phyloP scores from a whole-genome alignment of 2,113 vertebrate genomes.

The Mobula birostris region DNA sequence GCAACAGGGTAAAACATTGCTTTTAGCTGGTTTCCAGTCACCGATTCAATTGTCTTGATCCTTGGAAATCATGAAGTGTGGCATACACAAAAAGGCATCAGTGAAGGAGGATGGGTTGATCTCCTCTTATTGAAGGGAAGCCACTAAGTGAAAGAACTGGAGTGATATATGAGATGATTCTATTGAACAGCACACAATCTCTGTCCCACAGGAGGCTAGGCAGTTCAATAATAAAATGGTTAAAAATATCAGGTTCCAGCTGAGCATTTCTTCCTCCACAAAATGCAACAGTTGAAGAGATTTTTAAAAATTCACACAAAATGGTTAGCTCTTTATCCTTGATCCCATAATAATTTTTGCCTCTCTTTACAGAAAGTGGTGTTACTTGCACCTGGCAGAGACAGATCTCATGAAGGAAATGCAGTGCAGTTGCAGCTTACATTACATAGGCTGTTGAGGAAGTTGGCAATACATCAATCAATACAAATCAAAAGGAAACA shows the following conservation, averaged over 20 bases:
- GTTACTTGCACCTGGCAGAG: too few species aligned
- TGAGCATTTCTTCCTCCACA: not conserved
- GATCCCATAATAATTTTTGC: too few species aligned
- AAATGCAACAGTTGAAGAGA: not conserved
- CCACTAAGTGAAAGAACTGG: not conserved
- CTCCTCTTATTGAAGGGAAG: constrained; percentile 2
- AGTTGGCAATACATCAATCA: not conserved
- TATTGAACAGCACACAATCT: not conserved
- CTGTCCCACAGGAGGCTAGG: not conserved
- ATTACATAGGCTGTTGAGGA: not conserved
- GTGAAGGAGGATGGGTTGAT: constrained; percentile 10
- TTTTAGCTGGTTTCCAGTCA: not conserved
- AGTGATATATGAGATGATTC: constrained; percentile 11
- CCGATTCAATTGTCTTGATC: not conserved
- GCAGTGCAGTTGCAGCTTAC: not conserved
- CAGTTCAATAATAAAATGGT: not conserved
- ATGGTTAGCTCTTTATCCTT: too few species aligned
- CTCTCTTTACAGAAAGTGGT: too few species aligned
- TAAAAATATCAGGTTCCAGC: not conserved
- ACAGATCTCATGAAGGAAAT: not conserved
- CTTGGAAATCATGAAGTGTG: not conserved
- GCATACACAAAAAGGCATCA: not conserved
- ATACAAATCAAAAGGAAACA: not conserved
- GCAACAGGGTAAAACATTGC: not conserved
- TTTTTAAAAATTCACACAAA: not conserved